A percentile compares a stretch with the other conserved stretches of the same genome.
These are phyloP conservation scores for Dendrocopos noguchii DNA, from an alignment of 2,113 vertebrate species.

Conservation along the genomic window DNA sequence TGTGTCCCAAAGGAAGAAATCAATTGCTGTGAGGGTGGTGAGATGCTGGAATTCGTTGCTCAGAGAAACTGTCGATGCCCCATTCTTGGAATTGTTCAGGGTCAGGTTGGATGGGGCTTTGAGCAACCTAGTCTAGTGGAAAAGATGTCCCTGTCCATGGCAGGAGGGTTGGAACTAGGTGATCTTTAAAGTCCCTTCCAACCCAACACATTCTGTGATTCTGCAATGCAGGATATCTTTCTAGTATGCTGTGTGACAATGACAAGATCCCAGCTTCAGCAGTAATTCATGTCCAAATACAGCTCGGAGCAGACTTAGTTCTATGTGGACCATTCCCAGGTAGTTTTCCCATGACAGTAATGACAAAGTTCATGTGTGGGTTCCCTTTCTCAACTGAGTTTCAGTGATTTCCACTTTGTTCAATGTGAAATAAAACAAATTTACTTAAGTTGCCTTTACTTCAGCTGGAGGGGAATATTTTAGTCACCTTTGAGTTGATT, in stretches of 20 bases:
- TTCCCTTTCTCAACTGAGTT: background rate
- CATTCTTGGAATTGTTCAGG: background rate
- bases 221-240: background rate
- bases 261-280: background rate
- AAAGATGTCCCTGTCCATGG: background rate
- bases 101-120: background rate
- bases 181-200: background rate
- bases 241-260: background rate
- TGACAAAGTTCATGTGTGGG: background rate
- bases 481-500: constrained; percentile 4
- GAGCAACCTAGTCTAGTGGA: background rate
- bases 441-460: background rate
- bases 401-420: constrained; percentile 4
- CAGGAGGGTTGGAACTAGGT: background rate
- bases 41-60: background rate
- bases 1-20: background rate
- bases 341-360: background rate
- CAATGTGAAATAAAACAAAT: background rate
- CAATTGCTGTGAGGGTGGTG: background rate
- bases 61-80: background rate
- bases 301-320: background rate
- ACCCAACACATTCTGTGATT: background rate
- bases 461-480: background rate
- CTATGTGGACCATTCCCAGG: background rate
- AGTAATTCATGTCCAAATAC: background rate